Evolutionary conservation across 2,113 vertebrate species (phyloP), one percentile per base, ranked within the genome.

Genomic region (Pitta sordida): DNA sequence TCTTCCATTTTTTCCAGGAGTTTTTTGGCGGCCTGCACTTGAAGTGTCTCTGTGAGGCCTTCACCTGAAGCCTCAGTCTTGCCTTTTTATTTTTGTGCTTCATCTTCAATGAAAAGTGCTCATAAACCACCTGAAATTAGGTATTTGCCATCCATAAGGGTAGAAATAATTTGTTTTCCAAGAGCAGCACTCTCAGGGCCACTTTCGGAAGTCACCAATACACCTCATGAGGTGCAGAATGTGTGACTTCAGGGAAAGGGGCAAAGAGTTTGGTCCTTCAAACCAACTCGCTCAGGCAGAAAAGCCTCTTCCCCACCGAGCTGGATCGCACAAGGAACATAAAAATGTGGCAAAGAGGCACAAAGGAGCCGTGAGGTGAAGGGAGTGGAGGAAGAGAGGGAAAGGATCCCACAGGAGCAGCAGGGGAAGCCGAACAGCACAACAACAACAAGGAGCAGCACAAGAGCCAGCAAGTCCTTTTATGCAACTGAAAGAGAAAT

Each of bases 401-500:
- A 51, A 37, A 16, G 37, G 65, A 86, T 76, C 74, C 55, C 46
- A 74, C 22, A 7, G 0, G 62, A 41, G 30, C 7, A 55, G 46
- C 9, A 46, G 59, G 85, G 24, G 90, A 81, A 91, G 77, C 43
- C 60, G 77, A 88, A 39, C 46, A 17, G 48, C 80, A 10, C 41
- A 91, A 46, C 64, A 83, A 53, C 76, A 83, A 20, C 15, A 3
- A 48, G 62, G 84, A 75, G 10, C 65, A 64, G 73, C 59, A 78
- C 91, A 95, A 88, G 91, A 85, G 85, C 88, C 32, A 94, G 75
- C 93, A 94, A 92, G 88, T 73, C 75, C 58, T 56, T 93, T 97
- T 91, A 70, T 96, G 94, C 96, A 92, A 95, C 63, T 2, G 87
- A 83, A 75, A 90, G 82, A 80, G 87, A 21, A 83, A 67, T 9